Percentiles rank a stretch among this genome's conserved stretches.
Evolutionary conservation across 2,113 vertebrate species (phyloP).

Genomic region (Heterochromis multidens): DNA sequence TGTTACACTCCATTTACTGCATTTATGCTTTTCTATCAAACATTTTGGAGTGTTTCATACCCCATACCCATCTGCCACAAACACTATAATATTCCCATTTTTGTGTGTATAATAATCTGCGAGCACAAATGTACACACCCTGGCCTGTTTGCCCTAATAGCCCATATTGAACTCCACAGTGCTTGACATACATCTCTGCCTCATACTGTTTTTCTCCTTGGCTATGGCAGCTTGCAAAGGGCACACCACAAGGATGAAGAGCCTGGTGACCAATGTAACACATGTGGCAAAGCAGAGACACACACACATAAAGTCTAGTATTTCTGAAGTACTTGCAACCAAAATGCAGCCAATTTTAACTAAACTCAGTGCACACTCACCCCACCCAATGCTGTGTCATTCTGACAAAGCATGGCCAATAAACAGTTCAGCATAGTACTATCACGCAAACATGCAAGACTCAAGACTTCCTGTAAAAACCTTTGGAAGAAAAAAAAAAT

Average conservation of each 20-base stretch:
- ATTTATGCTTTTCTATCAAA: constrained; percentile 15
- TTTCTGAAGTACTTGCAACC: constrained; percentile 15
- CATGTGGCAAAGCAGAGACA: constrained; percentile 25
- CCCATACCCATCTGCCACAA: background rate
- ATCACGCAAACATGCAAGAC: background rate
- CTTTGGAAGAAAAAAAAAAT: background rate
- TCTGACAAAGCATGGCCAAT: background rate
- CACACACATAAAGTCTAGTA: constrained; percentile 18
- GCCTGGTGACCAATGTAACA: constrained; percentile 25
- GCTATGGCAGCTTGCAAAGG: constrained; percentile 12
- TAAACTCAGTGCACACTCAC: background rate
- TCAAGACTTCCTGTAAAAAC: background rate
- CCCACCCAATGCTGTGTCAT: constrained; percentile 24
- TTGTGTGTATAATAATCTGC: constrained; percentile 28
- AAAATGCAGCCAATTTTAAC: constrained; percentile 26
- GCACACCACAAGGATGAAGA: constrained; percentile 34
- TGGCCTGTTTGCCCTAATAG: constrained; percentile 18
- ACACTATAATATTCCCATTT: constrained; percentile 12
- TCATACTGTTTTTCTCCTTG: background rate
- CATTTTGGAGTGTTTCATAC: constrained; percentile 14
- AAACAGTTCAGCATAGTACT: background rate
- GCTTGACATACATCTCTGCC: background rate
- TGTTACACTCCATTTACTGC: constrained; percentile 2
- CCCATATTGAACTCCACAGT: background rate
- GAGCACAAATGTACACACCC: constrained; percentile 12